Base-by-base conservation (phyloP, 2,113 vertebrate genomes). In the Carassius auratus region DNA sequence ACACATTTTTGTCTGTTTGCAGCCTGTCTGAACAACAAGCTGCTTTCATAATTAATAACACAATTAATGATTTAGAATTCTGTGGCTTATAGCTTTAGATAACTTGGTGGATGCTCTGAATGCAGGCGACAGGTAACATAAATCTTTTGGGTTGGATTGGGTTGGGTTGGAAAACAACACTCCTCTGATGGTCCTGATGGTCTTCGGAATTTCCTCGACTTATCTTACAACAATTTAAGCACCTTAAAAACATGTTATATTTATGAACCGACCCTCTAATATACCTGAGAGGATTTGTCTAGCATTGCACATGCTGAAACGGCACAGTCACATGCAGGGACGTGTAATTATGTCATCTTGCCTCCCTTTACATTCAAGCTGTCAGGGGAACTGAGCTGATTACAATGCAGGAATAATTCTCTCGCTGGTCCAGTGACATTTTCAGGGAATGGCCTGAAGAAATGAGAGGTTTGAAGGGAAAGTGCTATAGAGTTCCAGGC, bases 341-440 rank as follows among this genome's bases (percentile, higher is more conserved):
- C 92, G 92, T 94, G 90, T 94, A 94, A 95, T 94, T 94, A 94
- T 93, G 90, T 88, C 92, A 89, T 91, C 91, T 88, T 85, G 85
- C 88, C 91, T 38, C 88, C 90, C 73, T 88, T 92, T 88, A 89
- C 92, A 93, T 90, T 90, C 88, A 89, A 94, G 92, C 90, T 90
- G 92, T 90, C 45, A 88, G 89, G 86, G 89, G 88, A 92, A 75
- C 38, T 52, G 77, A 83, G 80, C 90, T 90, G 93, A 94, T 94
- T 94, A 92, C 92, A 92, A 90, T 87, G 89, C 87, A 85, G 89
- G 87, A 90, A 88, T 88, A 87, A 89, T 92, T 90, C 91, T 90
- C 90, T 92, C 55, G 48, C 88, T 69, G 33, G 8, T 69, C 64
- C 74, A 88, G 81, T 88, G 12, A n/a, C 19, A 42, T 75, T 82